Evolutionary conservation across 2,888 invertebrate species (phyloP), one percentile per base, ranked within the genome.

Genomic region (Ariolimax columbianus): DNA sequence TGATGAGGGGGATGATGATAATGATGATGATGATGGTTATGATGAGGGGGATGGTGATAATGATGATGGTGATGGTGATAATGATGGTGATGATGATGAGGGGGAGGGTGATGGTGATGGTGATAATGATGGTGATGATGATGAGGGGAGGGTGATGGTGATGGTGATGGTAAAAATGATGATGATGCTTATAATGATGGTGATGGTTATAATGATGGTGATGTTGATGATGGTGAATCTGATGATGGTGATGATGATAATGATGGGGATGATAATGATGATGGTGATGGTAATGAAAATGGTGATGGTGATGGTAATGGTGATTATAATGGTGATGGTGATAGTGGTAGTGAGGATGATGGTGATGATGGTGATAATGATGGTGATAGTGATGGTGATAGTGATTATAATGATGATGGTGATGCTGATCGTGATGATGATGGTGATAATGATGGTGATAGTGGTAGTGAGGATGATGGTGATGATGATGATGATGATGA

Each of bases 341-440:
- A 66, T 66, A 66, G 3, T 79, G 40, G 23, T 79, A 38, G n/a
- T 66, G 17, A 36, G 36, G 63, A n/a, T 70, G 51, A 38, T 70
- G 47, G 47, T 70, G 80, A 70, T 47, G 33, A 43, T 70, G 70
- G 0, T 70, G 70, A 47, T 70, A 70, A 17, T 47, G 70, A 70
- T 36, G 43, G 26, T 43, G 66, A 47, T 70, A 19, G 19, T 70
- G 47, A 70, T 80, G 80, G 33, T 70, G 70, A 47, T 70, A 51
- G 6, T 80, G 70, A 47, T 80, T 43, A 47, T 80, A 47, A 47
- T 80, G 80, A 80, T 47, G 66, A 47, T 43, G 40, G 51, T 80
- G 19, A 47, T 80, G 70, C 30, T 80, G 70, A 30, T 68, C 47
- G 47, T 80, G 63, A 40, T 79, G 0, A 3, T 68, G 36, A 17